Evolutionary conservation across 2,797 vertebrate species (phyloP), one percentile per base, ranked within the genome.

Genomic region (Carduelis carduelis): DNA sequence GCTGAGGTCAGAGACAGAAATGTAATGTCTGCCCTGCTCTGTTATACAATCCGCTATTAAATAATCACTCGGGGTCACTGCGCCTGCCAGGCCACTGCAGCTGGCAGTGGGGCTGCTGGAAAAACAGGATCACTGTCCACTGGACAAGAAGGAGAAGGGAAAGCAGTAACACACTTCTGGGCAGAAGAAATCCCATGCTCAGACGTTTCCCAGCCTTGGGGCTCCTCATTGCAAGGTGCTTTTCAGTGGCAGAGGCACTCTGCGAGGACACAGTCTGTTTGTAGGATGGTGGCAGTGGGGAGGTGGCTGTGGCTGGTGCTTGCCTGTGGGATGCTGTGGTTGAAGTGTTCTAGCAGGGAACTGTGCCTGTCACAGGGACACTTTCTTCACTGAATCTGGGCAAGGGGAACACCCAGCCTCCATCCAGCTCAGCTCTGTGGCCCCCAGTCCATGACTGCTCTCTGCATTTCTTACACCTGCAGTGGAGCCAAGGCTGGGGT

Each of bases 1-100:
- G 74, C 94, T 95, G 95, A 96, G 84, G 82, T 96, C 93, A 96
- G 91, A 79, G 91, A 95, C 94, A 95, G 95, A 96, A 97, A 97
- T 93, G 95, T 92, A 95, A 82, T 3, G 46, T 94, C 90, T 83
- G 50, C n/a, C n/a, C 44, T 3, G 24, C 63, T 93, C 77, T 87
- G 95, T 96, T 95, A 97, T 79, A 87, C 91, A 96, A 97, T 95
- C 95, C 0, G 16, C 79, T 85, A 57, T 66, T 92, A 95, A 87
- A 93, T 94, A 95, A 95, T 75, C 84, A 13, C 35, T 63, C 0
- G 0, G 90, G 92, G 83, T 85, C 81, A 89, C 89, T 68, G 77
- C 0, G 35, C 79, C 94, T 91, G 92, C 78, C 92, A 86, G 79
- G 92, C 49, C 80, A 55, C 78, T 71, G 90, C 18, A 16, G 87